These are phyloP conservation scores for Seriola dumerili DNA, from an alignment of 2,113 vertebrate genomes.

Conservation along the genomic window DNA sequence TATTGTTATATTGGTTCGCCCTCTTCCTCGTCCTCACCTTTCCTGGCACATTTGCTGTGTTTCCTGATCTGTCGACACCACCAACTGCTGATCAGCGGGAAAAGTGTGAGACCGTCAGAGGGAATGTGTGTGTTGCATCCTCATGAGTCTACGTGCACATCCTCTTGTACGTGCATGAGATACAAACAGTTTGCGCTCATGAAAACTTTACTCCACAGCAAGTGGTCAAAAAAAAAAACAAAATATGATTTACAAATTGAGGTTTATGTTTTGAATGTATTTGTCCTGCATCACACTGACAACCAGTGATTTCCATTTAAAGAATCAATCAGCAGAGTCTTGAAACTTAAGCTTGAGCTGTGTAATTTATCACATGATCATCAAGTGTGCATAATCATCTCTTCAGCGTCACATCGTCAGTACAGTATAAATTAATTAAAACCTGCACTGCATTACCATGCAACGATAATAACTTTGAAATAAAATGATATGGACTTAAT, in stretches of 20 bases:
- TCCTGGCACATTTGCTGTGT: not conserved
- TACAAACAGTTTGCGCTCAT: not conserved
- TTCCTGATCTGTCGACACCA: not conserved
- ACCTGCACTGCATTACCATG: not conserved
- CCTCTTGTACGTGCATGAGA: not conserved
- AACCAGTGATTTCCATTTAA: not conserved
- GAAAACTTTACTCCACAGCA: not conserved
- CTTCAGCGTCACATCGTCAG: not conserved
- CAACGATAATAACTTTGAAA: not conserved
- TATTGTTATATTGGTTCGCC: no score
- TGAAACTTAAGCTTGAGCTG: not conserved
- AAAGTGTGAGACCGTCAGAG: not conserved
- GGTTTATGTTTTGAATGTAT: not conserved
- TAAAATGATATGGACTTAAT: not conserved
- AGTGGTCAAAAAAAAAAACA: not conserved
- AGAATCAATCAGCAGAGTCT: not conserved
- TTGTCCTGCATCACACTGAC: not conserved
- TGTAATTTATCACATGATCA: not conserved
- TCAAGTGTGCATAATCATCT: not conserved
- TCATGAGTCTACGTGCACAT: not conserved
- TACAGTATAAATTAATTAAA: not conserved
- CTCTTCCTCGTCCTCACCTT: no score
- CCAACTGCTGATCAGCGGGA: not conserved
- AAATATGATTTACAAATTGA: no score
- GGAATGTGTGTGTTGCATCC: not conserved